Conservation (phyloP, 2,888 invertebrate genomes). For the Ormyrus pomaceus region DNA sequence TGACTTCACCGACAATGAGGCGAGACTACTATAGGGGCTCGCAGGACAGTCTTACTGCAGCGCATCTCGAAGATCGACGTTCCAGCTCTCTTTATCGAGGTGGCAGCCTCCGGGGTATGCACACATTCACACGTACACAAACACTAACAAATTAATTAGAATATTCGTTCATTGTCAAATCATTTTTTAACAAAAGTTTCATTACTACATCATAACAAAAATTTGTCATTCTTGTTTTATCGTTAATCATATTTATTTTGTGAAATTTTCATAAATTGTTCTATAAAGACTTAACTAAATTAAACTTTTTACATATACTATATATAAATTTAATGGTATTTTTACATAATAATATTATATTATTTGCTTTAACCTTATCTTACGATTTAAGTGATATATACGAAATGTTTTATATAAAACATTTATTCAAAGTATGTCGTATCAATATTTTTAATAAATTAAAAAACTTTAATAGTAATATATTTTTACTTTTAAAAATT, state of each 20-base stretch:
- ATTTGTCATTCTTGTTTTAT: too few relatives aligned
- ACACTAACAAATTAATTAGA: conserved; percentile 37
- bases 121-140: conserved; percentile 50
- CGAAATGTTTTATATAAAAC: too few relatives aligned
- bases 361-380: too few relatives aligned
- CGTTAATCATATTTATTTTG: not conserved
- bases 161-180: not conserved
- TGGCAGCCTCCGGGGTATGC: conserved; percentile 77
- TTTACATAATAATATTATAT: too few relatives aligned
- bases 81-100: conserved; percentile 83
- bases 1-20: conserved; percentile 83
- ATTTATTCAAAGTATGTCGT: too few relatives aligned
- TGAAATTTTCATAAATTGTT: not conserved
- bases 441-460: too few relatives aligned
- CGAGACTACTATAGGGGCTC: conserved; percentile 95
- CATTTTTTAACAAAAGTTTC: conserved; percentile 12
- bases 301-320: not conserved
- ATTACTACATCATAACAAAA: too few relatives aligned
- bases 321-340: too few relatives aligned
- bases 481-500: too few relatives aligned
- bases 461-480: too few relatives aligned
- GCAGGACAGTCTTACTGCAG: conserved; percentile 90
- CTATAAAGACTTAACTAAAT: not conserved
- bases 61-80: conserved; percentile 78
- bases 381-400: too few relatives aligned